Conservation (phyloP, 2,888 invertebrate species). For the Megamerina dolium region DNA sequence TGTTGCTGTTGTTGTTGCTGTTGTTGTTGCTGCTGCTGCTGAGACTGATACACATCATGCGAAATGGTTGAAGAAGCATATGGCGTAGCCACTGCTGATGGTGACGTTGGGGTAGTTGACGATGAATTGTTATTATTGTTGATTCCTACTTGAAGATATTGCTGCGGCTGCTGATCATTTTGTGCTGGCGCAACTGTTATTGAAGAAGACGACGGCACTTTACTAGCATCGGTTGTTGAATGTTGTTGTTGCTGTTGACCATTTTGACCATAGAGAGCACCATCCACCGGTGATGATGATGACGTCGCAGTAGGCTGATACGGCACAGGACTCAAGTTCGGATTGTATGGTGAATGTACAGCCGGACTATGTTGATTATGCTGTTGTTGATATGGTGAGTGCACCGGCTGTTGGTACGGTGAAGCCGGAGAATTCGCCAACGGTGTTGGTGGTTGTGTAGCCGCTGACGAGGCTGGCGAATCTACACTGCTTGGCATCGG, state of each 20-base stretch:
- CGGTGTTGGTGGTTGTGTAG: constrained; percentile 41
- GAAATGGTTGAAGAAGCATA: neutral
- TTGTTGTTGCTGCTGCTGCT: neutral
- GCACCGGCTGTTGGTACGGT: constrained; percentile 50
- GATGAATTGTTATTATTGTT: constrained; percentile 1
- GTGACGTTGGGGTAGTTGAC: constrained; percentile 19
- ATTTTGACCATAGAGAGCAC: constrained; percentile 29
- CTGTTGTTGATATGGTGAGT: constrained; percentile 48
- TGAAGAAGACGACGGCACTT: no score
- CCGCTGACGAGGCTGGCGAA: constrained; percentile 40
- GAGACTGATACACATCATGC: neutral
- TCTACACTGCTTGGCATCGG: constrained; percentile 38
- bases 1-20: constrained; percentile 1
- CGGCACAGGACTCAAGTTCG: constrained; percentile 23
- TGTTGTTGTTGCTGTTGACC: constrained; percentile 12
- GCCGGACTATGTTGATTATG: constrained; percentile 14
- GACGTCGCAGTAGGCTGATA: constrained; percentile 27
- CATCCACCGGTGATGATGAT: constrained; percentile 33
- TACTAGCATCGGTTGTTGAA: no score
- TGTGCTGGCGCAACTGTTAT: constrained; percentile 10
- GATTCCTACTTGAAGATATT: constrained; percentile 9
- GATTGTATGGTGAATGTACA: no score
- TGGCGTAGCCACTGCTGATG: no score
- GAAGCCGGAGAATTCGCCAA: constrained; percentile 42
- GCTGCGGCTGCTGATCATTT: no score